A percentile compares a stretch with the other conserved stretches of the same genome.
These are phyloP conservation scores for Jaculus jaculus DNA, from an alignment of 2,113 vertebrate genomes.

Conservation along the genomic window DNA sequence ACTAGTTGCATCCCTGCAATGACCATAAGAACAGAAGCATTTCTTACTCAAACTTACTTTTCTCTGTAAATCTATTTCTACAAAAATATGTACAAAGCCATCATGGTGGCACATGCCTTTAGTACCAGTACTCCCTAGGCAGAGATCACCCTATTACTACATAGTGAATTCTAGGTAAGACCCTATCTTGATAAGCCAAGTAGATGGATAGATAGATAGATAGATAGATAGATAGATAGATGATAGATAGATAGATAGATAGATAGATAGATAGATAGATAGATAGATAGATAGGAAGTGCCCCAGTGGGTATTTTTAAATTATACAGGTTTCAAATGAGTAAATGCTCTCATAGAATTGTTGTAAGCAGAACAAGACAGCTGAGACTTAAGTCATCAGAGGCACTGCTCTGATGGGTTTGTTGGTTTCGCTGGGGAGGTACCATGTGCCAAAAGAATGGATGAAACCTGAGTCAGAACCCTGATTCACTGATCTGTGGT, in stretches of 20 bases:
- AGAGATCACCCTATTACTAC: no score
- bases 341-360: constrained; percentile 14
- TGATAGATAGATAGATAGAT: no score
- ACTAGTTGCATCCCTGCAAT: neutral
- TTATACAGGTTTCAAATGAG: constrained; percentile 20
- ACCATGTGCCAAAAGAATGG: neutral
- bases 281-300: no score
- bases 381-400: neutral
- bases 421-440: constrained; percentile 53
- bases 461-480: constrained; percentile 59
- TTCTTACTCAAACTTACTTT: neutral
- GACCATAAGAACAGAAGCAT: neutral
- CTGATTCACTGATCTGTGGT: constrained; percentile 62
- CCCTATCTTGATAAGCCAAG: no score
- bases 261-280: no score
- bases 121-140: no score
- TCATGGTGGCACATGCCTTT: no score
- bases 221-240: no score
- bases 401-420: neutral
- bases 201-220: no score
- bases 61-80: neutral
- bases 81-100: neutral
- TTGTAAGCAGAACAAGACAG: neutral
- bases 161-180: no score
- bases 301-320: neutral